phyloP scores from a whole-genome alignment of 2,797 vertebrate species.

The Bradypodion ventrale region DNA sequence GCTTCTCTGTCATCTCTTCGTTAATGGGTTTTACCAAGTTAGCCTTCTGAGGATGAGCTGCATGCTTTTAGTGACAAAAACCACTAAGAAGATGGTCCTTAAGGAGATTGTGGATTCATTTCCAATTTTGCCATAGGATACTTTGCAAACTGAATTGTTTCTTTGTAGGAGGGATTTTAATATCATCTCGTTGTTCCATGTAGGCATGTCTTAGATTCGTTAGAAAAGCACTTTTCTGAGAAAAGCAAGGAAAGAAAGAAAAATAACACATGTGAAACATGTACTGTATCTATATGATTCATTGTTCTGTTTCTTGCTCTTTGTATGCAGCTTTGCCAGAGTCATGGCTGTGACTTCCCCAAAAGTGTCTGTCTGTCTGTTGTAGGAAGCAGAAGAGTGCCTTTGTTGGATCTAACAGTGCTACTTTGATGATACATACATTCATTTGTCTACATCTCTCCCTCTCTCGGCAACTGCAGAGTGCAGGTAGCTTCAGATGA shows the following conservation, averaged over 20 bases:
- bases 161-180: neutral
- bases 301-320: neutral
- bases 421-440: neutral
- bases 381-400: neutral
- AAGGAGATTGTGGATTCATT: slow-evolving; percentile 43
- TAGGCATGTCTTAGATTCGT: slow-evolving; percentile 10
- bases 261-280: neutral
- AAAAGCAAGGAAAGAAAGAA: slow-evolving; percentile 15
- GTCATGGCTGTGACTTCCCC: neutral
- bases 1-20: slow-evolving; percentile 58
- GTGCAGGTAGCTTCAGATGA: neutral
- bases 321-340: neutral
- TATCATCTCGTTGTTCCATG: slow-evolving; percentile 19
- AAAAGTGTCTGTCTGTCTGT: neutral
- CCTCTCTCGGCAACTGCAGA: neutral
- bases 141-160: slow-evolving; percentile 35
- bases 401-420: neutral
- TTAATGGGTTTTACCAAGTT: slow-evolving; percentile 60
- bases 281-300: neutral
- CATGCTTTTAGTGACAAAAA: slow-evolving; percentile 51
- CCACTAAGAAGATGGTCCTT: slow-evolving; percentile 52
- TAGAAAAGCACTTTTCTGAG: slow-evolving; percentile 26
- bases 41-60: slow-evolving; percentile 49
- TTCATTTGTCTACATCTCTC: neutral
- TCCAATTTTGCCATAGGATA: slow-evolving; percentile 22